Conservation (phyloP, 1,140 invertebrate genomes). For the Pogonomyrmex barbatus region DNA sequence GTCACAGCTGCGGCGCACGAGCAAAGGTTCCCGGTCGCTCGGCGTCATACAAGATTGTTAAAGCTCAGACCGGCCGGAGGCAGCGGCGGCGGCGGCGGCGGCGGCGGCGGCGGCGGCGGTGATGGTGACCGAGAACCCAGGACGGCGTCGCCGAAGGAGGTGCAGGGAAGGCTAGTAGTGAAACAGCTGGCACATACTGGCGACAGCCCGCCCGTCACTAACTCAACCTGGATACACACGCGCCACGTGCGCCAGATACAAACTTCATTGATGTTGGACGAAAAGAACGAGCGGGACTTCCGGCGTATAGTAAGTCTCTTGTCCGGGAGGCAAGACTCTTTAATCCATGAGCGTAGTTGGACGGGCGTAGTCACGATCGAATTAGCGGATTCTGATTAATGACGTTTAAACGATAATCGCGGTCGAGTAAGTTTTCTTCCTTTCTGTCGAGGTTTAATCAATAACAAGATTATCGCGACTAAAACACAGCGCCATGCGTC, state of each 20-base stretch:
- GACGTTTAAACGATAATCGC: background rate
- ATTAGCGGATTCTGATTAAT: background rate
- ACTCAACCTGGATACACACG: slow-evolving; percentile 85
- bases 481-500: background rate
- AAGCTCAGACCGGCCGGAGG: slow-evolving; percentile 74
- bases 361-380: background rate
- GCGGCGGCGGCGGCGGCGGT: background rate
- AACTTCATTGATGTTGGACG: slow-evolving; percentile 85
- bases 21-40: slow-evolving; percentile 75
- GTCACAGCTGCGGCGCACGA: slow-evolving; percentile 83
- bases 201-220: slow-evolving; percentile 85
- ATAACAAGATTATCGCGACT: background rate
- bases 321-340: background rate
- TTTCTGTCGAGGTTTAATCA: slow-evolving; percentile 1
- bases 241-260: slow-evolving; percentile 84
- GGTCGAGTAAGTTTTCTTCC: background rate
- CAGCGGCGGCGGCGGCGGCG: background rate
- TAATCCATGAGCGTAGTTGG: background rate
- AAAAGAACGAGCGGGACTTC: slow-evolving; percentile 77
- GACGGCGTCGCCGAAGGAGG: slow-evolving; percentile 28
- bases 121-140: slow-evolving; percentile 30
- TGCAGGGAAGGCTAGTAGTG: slow-evolving; percentile 79
- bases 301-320: background rate
- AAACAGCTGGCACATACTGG: slow-evolving; percentile 85
- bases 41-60: slow-evolving; percentile 84